These are phyloP conservation scores for Endomychus coccineus DNA, from an alignment of 2,888 invertebrate species.

Conservation along the genomic window DNA sequence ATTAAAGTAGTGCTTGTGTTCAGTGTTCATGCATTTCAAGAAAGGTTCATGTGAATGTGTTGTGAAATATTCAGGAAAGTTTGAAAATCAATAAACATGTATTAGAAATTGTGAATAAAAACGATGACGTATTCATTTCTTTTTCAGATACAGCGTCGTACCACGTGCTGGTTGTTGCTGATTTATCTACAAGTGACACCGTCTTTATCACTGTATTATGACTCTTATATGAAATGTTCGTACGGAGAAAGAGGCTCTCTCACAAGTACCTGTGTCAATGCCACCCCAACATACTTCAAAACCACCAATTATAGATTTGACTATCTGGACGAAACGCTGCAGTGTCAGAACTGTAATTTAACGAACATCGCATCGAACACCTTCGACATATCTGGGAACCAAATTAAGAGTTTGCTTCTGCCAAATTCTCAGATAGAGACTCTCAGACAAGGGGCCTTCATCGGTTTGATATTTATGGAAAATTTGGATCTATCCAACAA, in stretches of 20 bases:
- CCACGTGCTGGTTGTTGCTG: too few relatives aligned
- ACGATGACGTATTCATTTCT: too few relatives aligned
- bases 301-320: constrained; percentile 39
- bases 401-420: constrained; percentile 35
- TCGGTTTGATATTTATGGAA: constrained; percentile 38
- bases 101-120: too few relatives aligned
- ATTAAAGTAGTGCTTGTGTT: too few relatives aligned
- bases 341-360: constrained; percentile 36
- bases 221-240: constrained; percentile 39
- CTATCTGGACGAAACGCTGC: constrained; percentile 39
- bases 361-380: constrained; percentile 32
- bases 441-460: constrained; percentile 34
- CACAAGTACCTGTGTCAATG: constrained; percentile 39
- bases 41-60: too few relatives aligned
- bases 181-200: too few relatives aligned
- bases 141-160: too few relatives aligned
- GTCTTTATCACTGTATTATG: too few relatives aligned
- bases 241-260: constrained; percentile 42
- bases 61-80: too few relatives aligned
- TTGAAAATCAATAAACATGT: too few relatives aligned
- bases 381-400: constrained; percentile 41
- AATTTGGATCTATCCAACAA: constrained; percentile 33
- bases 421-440: constrained; percentile 30
- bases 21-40: too few relatives aligned
- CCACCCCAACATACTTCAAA: constrained; percentile 36